phyloP scores from a whole-genome alignment of 2,113 vertebrate genomes.

The Ailuropoda melanoleuca region DNA sequence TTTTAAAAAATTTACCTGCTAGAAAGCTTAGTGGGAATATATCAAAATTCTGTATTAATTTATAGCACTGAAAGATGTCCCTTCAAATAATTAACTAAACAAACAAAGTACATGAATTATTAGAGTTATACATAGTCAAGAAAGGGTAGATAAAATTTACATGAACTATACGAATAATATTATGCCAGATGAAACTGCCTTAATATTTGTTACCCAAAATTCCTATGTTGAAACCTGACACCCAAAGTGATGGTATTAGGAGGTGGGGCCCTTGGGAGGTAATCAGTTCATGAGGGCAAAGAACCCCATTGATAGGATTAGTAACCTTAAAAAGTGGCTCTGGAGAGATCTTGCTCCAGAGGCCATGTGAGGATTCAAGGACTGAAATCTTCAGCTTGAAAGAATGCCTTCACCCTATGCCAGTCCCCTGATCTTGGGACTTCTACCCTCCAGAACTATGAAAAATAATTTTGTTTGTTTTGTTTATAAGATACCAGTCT shows the following conservation, averaged over 20 bases:
- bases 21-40: background rate
- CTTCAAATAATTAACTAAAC: background rate
- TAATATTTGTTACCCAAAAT: background rate
- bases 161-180: background rate
- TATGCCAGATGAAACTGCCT: background rate
- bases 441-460: background rate
- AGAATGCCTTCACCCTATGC: background rate
- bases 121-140: background rate
- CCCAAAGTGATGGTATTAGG: background rate
- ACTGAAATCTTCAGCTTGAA: background rate
- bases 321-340: background rate
- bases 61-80: background rate
- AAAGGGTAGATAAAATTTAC: background rate
- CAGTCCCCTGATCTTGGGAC: background rate
- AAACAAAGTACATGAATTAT: background rate
- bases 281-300: background rate
- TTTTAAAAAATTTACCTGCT: conserved; percentile 10
- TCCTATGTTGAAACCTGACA: background rate
- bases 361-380: background rate
- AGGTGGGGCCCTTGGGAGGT: background rate
- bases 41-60: conserved; percentile 19
- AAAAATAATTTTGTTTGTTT: background rate
- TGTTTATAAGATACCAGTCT: background rate
- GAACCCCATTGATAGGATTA: background rate
- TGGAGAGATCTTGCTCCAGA: background rate